Evolutionary conservation across 2,797 vertebrate genomes (phyloP).

Genomic region (Clarias platycephalus): DNA sequence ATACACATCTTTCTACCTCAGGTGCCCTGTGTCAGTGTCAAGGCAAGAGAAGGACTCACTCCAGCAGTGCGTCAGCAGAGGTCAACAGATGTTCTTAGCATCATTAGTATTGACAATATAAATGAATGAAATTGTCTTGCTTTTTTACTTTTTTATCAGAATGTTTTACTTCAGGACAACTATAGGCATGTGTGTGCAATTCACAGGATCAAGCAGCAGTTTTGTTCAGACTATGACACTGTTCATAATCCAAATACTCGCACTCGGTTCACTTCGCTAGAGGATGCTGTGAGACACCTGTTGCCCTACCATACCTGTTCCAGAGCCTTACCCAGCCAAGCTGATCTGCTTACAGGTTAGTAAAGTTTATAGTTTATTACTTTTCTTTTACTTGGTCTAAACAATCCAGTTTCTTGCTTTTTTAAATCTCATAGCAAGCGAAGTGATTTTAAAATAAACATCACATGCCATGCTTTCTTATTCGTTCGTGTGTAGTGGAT

Average conservation of each 20-base stretch:
- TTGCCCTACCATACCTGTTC: conserved; percentile 78
- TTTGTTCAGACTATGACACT: conserved; percentile 71
- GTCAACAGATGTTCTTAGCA: conserved; percentile 55
- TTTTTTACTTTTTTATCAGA: neutral
- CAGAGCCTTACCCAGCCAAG: conserved; percentile 69
- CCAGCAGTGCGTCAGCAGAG: conserved; percentile 71
- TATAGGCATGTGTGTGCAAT: conserved; percentile 11
- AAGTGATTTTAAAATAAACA: neutral
- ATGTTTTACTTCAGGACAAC: neutral
- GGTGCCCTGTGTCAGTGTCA: conserved; percentile 62
- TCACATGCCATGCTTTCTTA: neutral
- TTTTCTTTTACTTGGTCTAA: no score
- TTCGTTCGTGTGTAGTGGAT: conserved; percentile 70
- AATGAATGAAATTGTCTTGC: neutral
- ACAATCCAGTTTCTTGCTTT: neutral
- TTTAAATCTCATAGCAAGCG: neutral
- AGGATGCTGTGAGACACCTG: conserved; percentile 69
- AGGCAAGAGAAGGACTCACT: conserved; percentile 64
- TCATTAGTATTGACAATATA: neutral
- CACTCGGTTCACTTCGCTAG: conserved; percentile 69
- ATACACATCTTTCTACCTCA: conserved; percentile 40
- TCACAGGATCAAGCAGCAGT: conserved; percentile 76
- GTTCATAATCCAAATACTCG: conserved; percentile 69
- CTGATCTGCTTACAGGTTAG: conserved; percentile 71
- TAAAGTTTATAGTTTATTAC: neutral